Percentiles rank a stretch among this genome's conserved stretches.
Conservation (phyloP, 2,888 invertebrate species). For the Merodon equestris region DNA sequence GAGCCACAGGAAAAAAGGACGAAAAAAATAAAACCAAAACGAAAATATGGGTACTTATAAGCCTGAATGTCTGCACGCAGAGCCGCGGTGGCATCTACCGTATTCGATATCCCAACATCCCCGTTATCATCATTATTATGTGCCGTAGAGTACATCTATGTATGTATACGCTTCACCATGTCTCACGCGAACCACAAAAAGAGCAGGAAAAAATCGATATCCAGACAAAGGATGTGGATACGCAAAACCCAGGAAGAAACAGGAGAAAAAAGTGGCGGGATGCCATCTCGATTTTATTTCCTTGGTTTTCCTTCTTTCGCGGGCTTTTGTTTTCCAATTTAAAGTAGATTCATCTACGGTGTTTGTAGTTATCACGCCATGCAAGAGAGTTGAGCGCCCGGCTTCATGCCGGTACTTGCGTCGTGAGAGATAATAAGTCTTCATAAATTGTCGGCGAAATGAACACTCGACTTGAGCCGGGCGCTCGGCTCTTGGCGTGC, state of each 20-base stretch:
- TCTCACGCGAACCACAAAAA: slow-evolving; percentile 2
- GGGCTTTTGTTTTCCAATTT: slow-evolving; percentile 19
- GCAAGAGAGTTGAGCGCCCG: slow-evolving; percentile 8
- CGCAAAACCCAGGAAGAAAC: background rate
- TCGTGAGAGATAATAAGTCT: slow-evolving; percentile 34
- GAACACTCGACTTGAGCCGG: slow-evolving; percentile 24
- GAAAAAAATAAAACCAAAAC: slow-evolving; percentile 8
- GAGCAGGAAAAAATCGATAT: slow-evolving; percentile 32
- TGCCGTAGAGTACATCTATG: slow-evolving; percentile 10
- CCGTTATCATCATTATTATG: slow-evolving; percentile 25
- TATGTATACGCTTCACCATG: slow-evolving; percentile 23
- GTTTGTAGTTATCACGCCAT: slow-evolving; percentile 29
- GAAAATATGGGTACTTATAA: slow-evolving; percentile 44
- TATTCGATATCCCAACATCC: slow-evolving; percentile 1
- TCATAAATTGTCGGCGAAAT: slow-evolving; percentile 45
- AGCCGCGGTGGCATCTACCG: background rate
- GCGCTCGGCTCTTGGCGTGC: background rate
- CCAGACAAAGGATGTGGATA: background rate
- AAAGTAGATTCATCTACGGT: slow-evolving; percentile 21
- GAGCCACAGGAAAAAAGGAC: slow-evolving; percentile 30
- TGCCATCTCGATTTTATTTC: background rate
- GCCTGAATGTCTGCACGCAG: slow-evolving; percentile 35
- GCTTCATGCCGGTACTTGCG: background rate
- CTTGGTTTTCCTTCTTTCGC: slow-evolving; percentile 4
- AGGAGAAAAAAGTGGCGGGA: slow-evolving; percentile 1